These are phyloP conservation scores for Theodoxus fluviatilis DNA, from an alignment of 2,888 invertebrate species.

Conservation along the genomic window DNA sequence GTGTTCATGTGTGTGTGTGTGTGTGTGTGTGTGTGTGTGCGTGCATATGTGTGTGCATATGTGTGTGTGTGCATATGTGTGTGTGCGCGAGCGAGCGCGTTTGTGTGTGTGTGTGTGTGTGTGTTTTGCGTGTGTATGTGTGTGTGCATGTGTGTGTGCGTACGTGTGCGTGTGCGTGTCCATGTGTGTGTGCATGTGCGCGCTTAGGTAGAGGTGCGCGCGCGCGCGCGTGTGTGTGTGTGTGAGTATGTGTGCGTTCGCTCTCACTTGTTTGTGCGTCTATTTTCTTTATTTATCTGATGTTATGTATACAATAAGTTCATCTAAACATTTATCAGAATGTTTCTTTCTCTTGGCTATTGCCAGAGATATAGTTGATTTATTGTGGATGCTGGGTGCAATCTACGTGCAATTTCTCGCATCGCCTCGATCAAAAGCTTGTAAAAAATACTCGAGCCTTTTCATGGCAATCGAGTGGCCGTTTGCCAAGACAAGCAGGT, in stretches of 20 bases:
- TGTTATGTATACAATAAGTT: too few relatives aligned
- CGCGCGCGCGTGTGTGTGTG: neutral
- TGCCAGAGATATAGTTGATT: too few relatives aligned
- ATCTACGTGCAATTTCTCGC: too few relatives aligned
- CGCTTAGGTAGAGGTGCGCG: neutral
- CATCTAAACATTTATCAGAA: too few relatives aligned
- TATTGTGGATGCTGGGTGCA: too few relatives aligned
- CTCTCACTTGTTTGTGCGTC: neutral
- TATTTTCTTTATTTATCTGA: too few relatives aligned
- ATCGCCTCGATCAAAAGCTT: too few relatives aligned
- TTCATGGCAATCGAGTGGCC: too few relatives aligned
- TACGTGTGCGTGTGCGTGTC: neutral
- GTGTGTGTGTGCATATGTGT: neutral
- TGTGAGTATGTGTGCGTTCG: neutral
- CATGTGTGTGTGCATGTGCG: slow-evolving; percentile 7
- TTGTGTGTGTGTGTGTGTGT: neutral
- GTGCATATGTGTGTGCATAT: neutral
- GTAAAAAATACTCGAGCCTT: too few relatives aligned
- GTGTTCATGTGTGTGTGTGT: slow-evolving; percentile 18
- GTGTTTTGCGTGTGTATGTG: slow-evolving; percentile 9
- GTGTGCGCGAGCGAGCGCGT: neutral
- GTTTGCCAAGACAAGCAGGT: too few relatives aligned
- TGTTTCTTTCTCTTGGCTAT: too few relatives aligned
- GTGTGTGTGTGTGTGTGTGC: slow-evolving; percentile 18
- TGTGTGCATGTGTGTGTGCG: neutral